These are phyloP conservation scores for Gila robusta DNA, from an alignment of 2,797 vertebrate species.

Conservation along the genomic window DNA sequence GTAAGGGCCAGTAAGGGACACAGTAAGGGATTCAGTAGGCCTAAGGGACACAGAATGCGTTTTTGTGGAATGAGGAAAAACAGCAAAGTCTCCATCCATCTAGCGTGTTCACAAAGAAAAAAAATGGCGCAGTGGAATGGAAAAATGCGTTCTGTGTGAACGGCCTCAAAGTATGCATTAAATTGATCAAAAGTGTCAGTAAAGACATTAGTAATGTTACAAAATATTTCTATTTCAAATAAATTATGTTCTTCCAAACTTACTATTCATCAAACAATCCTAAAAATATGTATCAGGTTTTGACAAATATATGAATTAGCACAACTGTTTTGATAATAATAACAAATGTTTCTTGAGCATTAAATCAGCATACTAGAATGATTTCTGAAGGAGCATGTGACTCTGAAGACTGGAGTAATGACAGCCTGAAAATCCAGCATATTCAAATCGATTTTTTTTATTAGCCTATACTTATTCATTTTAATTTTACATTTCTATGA, in stretches of 20 bases:
- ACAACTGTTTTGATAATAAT: neutral
- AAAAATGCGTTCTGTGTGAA: too few species aligned
- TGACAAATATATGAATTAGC: neutral
- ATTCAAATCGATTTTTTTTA: too few species aligned
- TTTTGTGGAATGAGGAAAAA: too few species aligned
- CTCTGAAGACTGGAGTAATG: neutral
- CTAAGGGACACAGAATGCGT: too few species aligned
- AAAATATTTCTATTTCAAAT: neutral
- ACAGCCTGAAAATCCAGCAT: neutral
- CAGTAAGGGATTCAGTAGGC: too few species aligned
- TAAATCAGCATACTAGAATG: neutral
- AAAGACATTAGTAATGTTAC: neutral
- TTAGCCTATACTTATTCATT: neutral
- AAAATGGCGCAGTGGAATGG: too few species aligned
- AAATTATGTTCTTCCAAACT: neutral
- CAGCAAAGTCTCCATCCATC: too few species aligned
- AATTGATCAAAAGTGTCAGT: neutral
- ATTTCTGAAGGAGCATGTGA: neutral
- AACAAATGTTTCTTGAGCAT: neutral
- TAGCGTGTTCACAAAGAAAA: too few species aligned
- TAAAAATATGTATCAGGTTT: neutral
- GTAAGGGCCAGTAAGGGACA: neutral
- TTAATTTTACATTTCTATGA: neutral
- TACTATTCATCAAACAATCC: neutral
- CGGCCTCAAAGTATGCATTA: neutral